Evolutionary conservation across 2,888 invertebrate genomes (phyloP).

Genomic region (Orthosia gothica): DNA sequence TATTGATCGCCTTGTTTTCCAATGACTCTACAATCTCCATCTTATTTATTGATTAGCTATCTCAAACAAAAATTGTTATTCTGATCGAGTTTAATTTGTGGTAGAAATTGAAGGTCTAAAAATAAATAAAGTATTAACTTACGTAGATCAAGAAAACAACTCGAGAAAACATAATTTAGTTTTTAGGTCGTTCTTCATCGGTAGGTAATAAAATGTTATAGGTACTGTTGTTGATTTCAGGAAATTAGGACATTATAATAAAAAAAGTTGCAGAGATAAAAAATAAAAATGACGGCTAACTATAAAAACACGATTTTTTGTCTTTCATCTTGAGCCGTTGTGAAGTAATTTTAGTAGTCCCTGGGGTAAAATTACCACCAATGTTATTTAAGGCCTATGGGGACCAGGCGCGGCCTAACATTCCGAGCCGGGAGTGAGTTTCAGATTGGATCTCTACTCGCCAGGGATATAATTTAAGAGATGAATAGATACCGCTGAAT

Average conservation of each 20-base stretch:
- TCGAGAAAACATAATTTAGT: neutral
- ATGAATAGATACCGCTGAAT: neutral
- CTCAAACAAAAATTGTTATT: slow-evolving; percentile 23
- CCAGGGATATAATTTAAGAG: neutral
- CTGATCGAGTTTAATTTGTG: slow-evolving; percentile 2
- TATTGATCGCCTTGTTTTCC: slow-evolving; percentile 5
- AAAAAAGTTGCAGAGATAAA: slow-evolving; percentile 23
- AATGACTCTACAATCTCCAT: neutral
- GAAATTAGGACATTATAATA: slow-evolving; percentile 13
- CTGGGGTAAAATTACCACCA: neutral
- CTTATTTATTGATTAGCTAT: neutral
- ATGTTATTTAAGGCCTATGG: neutral
- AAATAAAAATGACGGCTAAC: slow-evolving; percentile 9
- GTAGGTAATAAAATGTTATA: slow-evolving; percentile 29
- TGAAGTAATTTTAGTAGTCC: slow-evolving; percentile 3
- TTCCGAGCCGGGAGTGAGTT: neutral
- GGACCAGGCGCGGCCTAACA: neutral
- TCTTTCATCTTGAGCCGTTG: neutral
- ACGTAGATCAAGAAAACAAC: neutral
- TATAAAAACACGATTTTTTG: slow-evolving; percentile 2
- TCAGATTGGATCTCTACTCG: neutral
- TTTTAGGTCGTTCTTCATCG: slow-evolving; percentile 15
- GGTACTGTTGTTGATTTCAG: slow-evolving; percentile 14
- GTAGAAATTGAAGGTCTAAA: neutral
- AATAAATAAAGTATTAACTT: slow-evolving; percentile 17